Base-by-base conservation (phyloP, 53 echinoderm and acorn worm genomes). In the Patiria pectinifera region DNA sequence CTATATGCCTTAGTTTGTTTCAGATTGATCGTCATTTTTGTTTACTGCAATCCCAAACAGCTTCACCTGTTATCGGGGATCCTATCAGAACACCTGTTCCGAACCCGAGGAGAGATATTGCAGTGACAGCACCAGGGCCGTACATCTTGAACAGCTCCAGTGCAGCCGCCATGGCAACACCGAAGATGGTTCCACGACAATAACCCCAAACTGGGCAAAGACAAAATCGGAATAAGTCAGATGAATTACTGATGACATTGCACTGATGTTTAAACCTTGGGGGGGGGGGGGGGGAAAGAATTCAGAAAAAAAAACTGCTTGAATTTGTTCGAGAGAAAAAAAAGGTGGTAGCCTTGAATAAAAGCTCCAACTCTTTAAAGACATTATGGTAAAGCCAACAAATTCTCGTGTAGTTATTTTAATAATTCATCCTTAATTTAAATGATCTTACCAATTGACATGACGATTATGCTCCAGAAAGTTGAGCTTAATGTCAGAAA, bases 51-150 rank as follows among this genome's bases (percentile, higher is more conserved):
- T 48, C 2, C 5, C 9, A 48, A 10, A 18, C 8, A 2, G 45
- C 12, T 76, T 80, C 10, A 44, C 82, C 82, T 23, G 82, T 82
- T 59, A 82, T 18, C 2, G 82, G 82, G 16, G 82, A 82, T 53
- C 49, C 49, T 6, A 82, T 18, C 14, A 58, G 45, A 16, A 49
- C 48, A 4, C 82, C 82, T 53, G 21, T 16, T 49, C 82, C 82
- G 59, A 58, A 82, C 18, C 82, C 82, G 14, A 82, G 59, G 1
- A 82, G n/a, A 4, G 0, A 21, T 5, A 82, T 59, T 18, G 82
- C 45, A 59, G 15, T 7, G 3, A 82, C 59, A 2, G 59, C 23
- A 4, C 59, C 18, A 13, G 82, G 4, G 23, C 59, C 59, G 59
- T 82, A 82, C 21, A 2, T 19, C 21, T 22, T 4, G 59, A 82